These are phyloP conservation scores for Megalurothrips usitatus DNA, from an alignment of 2,888 invertebrate genomes.

Conservation along the genomic window DNA sequence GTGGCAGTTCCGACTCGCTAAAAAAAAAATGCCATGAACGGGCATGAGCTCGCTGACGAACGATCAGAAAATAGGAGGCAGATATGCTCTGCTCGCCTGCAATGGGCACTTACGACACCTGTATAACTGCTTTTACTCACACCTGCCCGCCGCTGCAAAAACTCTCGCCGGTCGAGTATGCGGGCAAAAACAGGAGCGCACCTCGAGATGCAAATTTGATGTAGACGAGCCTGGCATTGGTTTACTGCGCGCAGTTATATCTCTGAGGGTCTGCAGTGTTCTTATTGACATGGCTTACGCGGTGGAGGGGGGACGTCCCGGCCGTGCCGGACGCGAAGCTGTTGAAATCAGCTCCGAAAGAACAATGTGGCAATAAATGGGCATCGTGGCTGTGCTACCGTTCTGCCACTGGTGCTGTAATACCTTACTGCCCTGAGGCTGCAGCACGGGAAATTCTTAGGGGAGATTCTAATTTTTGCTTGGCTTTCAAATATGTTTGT, in stretches of 20 bases:
- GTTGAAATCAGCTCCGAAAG: too few species aligned
- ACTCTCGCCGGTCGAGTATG: background rate
- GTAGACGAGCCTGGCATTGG: background rate
- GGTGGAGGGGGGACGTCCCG: too few species aligned
- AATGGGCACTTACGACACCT: background rate
- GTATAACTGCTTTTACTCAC: slow-evolving; percentile 16
- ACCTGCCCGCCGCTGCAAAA: background rate
- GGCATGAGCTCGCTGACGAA: background rate
- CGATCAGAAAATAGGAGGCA: too few species aligned
- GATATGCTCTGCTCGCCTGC: background rate
- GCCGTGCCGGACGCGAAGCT: too few species aligned
- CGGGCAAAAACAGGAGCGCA: background rate
- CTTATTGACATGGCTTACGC: too few species aligned
- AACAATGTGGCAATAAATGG: too few species aligned
- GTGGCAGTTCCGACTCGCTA: background rate
- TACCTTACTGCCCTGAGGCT: too few species aligned
- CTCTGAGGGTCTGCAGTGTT: background rate
- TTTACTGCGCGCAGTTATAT: slow-evolving; percentile 2
- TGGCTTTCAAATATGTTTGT: too few species aligned
- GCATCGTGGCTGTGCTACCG: too few species aligned
- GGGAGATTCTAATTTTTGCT: too few species aligned
- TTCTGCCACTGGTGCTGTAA: too few species aligned
- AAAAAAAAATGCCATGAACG: background rate
- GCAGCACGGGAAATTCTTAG: too few species aligned
- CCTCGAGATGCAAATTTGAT: slow-evolving; percentile 19